A percentile compares a stretch with the other conserved stretches of the same genome.
Conservation (phyloP, 2,797 vertebrate genomes). For the Neosalanx taihuensis region DNA sequence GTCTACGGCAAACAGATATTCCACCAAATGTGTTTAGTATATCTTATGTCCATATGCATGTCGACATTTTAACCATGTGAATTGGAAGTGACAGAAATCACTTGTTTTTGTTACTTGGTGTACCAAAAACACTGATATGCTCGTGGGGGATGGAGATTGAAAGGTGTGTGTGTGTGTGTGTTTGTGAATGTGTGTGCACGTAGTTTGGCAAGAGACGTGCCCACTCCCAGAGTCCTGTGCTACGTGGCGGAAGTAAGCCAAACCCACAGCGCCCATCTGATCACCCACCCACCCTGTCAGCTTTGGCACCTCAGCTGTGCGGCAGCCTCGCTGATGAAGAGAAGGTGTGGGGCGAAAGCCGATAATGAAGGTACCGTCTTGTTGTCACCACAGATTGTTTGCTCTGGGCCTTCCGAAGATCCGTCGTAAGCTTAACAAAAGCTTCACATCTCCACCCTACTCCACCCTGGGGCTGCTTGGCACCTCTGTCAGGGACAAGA, state of each 20-base stretch:
- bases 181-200: slow-evolving; percentile 16
- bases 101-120: not conserved
- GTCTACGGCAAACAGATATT: too few species aligned
- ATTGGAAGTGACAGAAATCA: too few species aligned
- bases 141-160: not conserved
- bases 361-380: slow-evolving; percentile 78
- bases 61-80: too few species aligned
- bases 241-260: slow-evolving; percentile 19
- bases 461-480: slow-evolving; percentile 36
- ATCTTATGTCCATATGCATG: too few species aligned
- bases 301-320: slow-evolving; percentile 80
- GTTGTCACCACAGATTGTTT: slow-evolving; percentile 77
- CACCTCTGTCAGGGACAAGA: slow-evolving; percentile 53
- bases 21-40: too few species aligned
- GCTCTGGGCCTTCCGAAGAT: slow-evolving; percentile 67
- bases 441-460: slow-evolving; percentile 25
- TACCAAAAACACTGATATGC: slow-evolving; percentile 4
- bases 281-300: slow-evolving; percentile 52
- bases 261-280: not conserved
- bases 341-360: slow-evolving; percentile 44
- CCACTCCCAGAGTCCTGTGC: slow-evolving; percentile 50
- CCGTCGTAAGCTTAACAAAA: slow-evolving; percentile 15
- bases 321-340: slow-evolving; percentile 64
- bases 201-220: slow-evolving; percentile 37
- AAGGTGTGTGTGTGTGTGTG: slow-evolving; percentile 9